phyloP scores from a whole-genome alignment of 1,140 invertebrate genomes.

The Eupeodes corollae region DNA sequence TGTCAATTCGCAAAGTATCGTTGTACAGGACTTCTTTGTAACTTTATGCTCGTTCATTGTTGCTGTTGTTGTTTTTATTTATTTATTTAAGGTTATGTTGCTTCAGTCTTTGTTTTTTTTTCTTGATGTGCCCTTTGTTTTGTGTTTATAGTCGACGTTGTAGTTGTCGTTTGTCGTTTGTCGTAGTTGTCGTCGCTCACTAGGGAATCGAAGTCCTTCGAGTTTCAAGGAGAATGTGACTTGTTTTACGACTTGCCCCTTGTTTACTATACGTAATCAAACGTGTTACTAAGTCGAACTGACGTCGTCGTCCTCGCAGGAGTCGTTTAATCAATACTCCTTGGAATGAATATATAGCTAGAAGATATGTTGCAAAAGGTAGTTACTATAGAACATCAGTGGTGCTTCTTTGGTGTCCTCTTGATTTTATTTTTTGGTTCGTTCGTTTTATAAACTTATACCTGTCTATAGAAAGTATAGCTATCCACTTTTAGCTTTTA shows the following conservation, averaged over 20 bases:
- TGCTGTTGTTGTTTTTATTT: too few relatives aligned
- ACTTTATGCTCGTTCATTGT: neutral
- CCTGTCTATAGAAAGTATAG: too few relatives aligned
- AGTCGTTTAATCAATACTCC: too few relatives aligned
- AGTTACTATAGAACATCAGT: too few relatives aligned
- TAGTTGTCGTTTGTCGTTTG: slow-evolving; percentile 4
- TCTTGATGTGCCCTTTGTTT: neutral
- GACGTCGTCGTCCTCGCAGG: too few relatives aligned
- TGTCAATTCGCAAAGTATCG: slow-evolving; percentile 27
- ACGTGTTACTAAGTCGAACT: slow-evolving; percentile 22
- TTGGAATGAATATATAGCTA: too few relatives aligned
- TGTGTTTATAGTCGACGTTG: slow-evolving; percentile 8
- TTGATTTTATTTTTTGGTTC: too few relatives aligned
- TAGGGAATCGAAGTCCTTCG: slow-evolving; percentile 15
- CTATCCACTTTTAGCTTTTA: too few relatives aligned
- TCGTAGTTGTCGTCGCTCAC: slow-evolving; percentile 5
- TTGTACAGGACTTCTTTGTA: slow-evolving; percentile 10
- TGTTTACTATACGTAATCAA: slow-evolving; percentile 35
- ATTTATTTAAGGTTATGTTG: too few relatives aligned
- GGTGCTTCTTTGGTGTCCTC: too few relatives aligned
- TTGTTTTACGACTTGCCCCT: slow-evolving; percentile 6
- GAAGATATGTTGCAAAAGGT: too few relatives aligned
- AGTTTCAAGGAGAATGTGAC: neutral
- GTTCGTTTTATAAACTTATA: too few relatives aligned
- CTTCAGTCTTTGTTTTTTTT: neutral